Conservation (phyloP, 2,113 vertebrate species). For the Uropsilus gracilis region DNA sequence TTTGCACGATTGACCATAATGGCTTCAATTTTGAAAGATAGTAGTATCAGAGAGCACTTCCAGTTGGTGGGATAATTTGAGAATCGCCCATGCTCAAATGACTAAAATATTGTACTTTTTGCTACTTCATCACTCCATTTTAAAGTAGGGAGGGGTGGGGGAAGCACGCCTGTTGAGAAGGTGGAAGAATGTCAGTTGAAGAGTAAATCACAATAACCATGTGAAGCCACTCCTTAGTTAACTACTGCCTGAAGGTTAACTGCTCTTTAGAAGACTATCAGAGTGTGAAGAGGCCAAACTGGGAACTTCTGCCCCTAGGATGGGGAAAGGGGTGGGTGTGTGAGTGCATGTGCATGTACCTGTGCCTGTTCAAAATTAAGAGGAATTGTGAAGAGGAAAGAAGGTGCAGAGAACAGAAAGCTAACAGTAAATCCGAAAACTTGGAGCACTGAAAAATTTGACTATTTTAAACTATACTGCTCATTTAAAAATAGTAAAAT, state of each 20-base stretch:
- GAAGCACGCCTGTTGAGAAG: slow-evolving; percentile 65
- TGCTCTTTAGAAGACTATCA: background rate
- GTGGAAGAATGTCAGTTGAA: slow-evolving; percentile 64
- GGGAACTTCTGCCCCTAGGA: background rate
- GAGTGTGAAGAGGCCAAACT: background rate
- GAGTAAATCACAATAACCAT: slow-evolving; percentile 69
- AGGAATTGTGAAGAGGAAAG: background rate
- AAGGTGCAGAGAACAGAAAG: slow-evolving; percentile 52
- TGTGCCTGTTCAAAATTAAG: background rate
- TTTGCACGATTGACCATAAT: slow-evolving; percentile 85
- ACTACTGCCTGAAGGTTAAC: slow-evolving; percentile 67
- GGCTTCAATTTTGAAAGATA: slow-evolving; percentile 84
- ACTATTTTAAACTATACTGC: slow-evolving; percentile 74
- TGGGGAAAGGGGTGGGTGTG: no score
- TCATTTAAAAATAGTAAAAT: slow-evolving; percentile 82
- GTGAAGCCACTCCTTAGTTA: slow-evolving; percentile 80
- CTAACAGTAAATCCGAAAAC: slow-evolving; percentile 31
- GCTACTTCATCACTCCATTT: slow-evolving; percentile 74
- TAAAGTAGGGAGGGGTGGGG: slow-evolving; percentile 35
- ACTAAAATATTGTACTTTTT: slow-evolving; percentile 83
- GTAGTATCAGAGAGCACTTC: slow-evolving; percentile 82
- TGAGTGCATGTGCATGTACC: background rate
- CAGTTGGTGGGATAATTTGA: slow-evolving; percentile 82
- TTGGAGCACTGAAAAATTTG: slow-evolving; percentile 65
- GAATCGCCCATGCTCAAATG: slow-evolving; percentile 75